Conservation (phyloP, 2,888 invertebrate genomes). For the Globia sparganii region DNA sequence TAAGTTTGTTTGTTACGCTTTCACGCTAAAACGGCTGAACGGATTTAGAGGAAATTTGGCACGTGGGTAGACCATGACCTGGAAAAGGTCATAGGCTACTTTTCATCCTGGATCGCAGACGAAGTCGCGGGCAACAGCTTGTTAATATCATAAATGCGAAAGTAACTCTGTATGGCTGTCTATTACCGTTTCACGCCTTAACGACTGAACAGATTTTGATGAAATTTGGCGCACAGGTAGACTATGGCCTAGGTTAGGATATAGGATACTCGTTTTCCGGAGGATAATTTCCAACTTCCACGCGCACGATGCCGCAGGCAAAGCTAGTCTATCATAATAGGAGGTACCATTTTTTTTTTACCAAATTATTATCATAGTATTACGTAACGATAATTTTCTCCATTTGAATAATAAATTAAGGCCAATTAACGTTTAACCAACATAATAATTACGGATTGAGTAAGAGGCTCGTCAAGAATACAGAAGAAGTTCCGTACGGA, state of each 20-base stretch:
- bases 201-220: not conserved
- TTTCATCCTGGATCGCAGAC: too few species aligned
- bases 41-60: too few species aligned
- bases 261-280: not conserved
- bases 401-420: slow-evolving; percentile 8
- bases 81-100: too few species aligned
- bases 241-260: too few species aligned
- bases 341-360: not conserved
- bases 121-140: too few species aligned
- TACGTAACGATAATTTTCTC: not conserved
- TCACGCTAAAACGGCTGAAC: too few species aligned
- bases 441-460: slow-evolving; percentile 39
- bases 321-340: not conserved
- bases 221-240: not conserved
- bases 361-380: not conserved
- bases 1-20: too few species aligned
- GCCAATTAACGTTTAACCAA: slow-evolving; percentile 33
- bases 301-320: not conserved
- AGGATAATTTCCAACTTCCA: not conserved
- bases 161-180: not conserved
- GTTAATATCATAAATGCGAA: not conserved
- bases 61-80: too few species aligned
- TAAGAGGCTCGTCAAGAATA: slow-evolving; percentile 40
- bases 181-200: too few species aligned
- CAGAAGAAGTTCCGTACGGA: slow-evolving; percentile 57